Evolutionary conservation across 2,797 vertebrate genomes (phyloP).

Genomic region (Momotus momota): DNA sequence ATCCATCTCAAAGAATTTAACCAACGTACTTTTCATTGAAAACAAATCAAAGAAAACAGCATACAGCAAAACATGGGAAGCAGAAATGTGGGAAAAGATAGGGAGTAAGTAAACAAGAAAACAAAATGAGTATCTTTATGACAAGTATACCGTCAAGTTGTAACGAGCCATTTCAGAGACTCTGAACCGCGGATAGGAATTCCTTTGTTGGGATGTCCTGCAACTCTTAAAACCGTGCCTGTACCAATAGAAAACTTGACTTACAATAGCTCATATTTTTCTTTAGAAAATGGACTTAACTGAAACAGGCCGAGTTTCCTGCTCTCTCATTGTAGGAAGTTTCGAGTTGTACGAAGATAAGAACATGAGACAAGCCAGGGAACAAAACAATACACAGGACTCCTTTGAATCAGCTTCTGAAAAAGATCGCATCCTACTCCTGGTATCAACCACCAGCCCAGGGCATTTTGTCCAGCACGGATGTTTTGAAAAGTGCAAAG

Average conservation of each 20-base stretch:
- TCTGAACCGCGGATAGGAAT: not conserved
- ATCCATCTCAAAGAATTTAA: not conserved
- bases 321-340: not conserved
- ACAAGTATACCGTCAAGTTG: not conserved
- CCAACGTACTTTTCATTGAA: not conserved
- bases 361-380: not conserved
- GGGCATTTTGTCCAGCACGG: not conserved
- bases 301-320: not conserved
- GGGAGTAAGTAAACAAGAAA: not conserved
- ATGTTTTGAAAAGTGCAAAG: not conserved
- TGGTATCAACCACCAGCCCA: not conserved
- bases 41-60: not conserved
- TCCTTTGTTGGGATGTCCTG: slow-evolving; percentile 25
- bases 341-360: not conserved
- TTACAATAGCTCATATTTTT: not conserved
- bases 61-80: not conserved
- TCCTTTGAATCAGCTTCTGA: not conserved
- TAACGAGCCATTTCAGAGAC: slow-evolving; percentile 53
- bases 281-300: not conserved
- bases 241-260: not conserved
- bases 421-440: not conserved
- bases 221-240: not conserved
- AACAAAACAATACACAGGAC: not conserved
- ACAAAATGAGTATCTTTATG: slow-evolving; percentile 61
- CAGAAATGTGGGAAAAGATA: not conserved